Percentiles rank a stretch among this genome's conserved stretches.
These are phyloP conservation scores for Paramuricea clavata DNA, from an alignment of 92 coral and sea anemone genomes.

Conservation along the genomic window DNA sequence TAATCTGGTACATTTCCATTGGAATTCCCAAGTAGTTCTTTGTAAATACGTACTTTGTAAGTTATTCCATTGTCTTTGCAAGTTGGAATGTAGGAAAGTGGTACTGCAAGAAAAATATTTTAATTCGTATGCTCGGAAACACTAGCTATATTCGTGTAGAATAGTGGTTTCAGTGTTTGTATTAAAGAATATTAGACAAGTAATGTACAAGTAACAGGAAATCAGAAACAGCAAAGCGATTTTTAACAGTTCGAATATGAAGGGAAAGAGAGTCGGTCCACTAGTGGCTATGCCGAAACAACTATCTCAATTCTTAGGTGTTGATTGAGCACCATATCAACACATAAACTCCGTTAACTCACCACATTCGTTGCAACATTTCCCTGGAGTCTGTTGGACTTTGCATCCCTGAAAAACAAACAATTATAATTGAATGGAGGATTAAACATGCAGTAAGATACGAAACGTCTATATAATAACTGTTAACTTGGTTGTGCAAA, in stretches of 20 bases:
- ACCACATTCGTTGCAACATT: slow-evolving; percentile 50
- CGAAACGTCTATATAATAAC: neutral
- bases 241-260: neutral
- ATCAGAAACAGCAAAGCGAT: too few species aligned
- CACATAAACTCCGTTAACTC: too few species aligned
- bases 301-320: neutral
- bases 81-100: slow-evolving; percentile 8
- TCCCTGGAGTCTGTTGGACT: slow-evolving; percentile 20
- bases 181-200: too few species aligned
- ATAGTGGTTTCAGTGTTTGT: too few species aligned
- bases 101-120: neutral
- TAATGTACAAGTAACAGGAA: too few species aligned
- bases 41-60: slow-evolving; percentile 32
- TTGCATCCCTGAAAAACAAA: slow-evolving; percentile 44
- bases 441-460: neutral
- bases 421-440: neutral
- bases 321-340: too few species aligned
- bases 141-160: too few species aligned
- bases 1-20: neutral
- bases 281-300: too few species aligned
- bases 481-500: neutral
- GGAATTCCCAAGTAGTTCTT: too few species aligned
- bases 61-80: slow-evolving; percentile 17
- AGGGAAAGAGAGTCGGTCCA: too few species aligned
- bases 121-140: neutral